Evolutionary conservation across 2,113 vertebrate genomes (phyloP).

Genomic region (Tupaia chinensis): DNA sequence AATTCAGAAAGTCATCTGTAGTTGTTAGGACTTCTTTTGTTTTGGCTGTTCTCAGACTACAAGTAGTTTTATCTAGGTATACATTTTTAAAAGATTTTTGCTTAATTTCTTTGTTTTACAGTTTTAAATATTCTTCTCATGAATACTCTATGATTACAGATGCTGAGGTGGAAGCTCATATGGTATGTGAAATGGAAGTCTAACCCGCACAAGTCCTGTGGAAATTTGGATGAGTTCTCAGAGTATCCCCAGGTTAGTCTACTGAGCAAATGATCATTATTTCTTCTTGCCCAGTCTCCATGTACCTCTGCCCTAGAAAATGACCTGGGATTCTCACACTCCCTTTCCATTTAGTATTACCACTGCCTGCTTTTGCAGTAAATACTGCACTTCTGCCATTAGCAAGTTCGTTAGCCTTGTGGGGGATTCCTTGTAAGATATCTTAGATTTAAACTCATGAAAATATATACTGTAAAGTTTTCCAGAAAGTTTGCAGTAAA

Average conservation of each 20-base stretch:
- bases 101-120: neutral
- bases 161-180: neutral
- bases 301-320: neutral
- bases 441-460: neutral
- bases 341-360: neutral
- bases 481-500: neutral
- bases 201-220: neutral
- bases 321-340: neutral
- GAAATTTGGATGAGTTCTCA: neutral
- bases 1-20: neutral
- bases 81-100: neutral
- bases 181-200: neutral
- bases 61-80: neutral
- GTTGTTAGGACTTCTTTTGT: neutral
- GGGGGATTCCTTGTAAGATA: neutral
- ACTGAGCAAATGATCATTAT: neutral
- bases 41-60: neutral
- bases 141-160: neutral
- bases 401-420: neutral
- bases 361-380: neutral
- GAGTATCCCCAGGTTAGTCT: neutral
- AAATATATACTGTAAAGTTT: neutral
- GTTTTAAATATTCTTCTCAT: neutral
- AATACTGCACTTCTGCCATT: neutral
- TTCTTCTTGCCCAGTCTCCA: neutral